phyloP scores from a whole-genome alignment of 2,797 vertebrate species.

The Rousettus madagascariensis region DNA sequence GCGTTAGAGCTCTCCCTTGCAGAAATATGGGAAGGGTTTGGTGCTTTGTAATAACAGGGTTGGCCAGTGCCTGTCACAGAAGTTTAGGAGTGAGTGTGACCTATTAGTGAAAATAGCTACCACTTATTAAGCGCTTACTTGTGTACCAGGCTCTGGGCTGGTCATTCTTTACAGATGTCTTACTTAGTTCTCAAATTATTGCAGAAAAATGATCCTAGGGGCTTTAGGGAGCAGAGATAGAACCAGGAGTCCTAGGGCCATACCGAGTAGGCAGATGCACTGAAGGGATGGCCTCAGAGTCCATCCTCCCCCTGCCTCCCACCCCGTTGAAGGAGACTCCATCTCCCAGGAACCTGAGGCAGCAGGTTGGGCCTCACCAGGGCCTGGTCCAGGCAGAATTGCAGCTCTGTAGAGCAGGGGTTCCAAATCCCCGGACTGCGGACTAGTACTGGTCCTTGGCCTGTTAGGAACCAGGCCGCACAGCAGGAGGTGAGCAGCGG shows the following conservation, averaged over 20 bases:
- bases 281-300: not conserved
- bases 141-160: not conserved
- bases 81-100: not conserved
- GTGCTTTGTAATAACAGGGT: not conserved
- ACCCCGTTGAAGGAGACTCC: not conserved
- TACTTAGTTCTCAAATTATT: not conserved
- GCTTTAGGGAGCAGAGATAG: not conserved
- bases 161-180: not conserved
- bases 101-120: not conserved
- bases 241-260: not conserved
- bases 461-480: too few relatives aligned
- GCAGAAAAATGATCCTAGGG: not conserved
- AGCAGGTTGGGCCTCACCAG: not conserved
- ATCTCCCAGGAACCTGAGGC: not conserved
- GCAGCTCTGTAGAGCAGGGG: not conserved
- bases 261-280: not conserved
- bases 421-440: too few relatives aligned
- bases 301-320: not conserved
- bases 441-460: too few relatives aligned
- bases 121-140: too few relatives aligned
- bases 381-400: not conserved
- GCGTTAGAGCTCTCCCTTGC: too few relatives aligned
- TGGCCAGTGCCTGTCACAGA: not conserved
- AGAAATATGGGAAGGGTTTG: not conserved
- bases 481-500: too few relatives aligned